Percentiles rank a stretch among this genome's conserved stretches.
Evolutionary conservation across 2,113 vertebrate species (phyloP).

Genomic region (Phalacrocorax carbo): DNA sequence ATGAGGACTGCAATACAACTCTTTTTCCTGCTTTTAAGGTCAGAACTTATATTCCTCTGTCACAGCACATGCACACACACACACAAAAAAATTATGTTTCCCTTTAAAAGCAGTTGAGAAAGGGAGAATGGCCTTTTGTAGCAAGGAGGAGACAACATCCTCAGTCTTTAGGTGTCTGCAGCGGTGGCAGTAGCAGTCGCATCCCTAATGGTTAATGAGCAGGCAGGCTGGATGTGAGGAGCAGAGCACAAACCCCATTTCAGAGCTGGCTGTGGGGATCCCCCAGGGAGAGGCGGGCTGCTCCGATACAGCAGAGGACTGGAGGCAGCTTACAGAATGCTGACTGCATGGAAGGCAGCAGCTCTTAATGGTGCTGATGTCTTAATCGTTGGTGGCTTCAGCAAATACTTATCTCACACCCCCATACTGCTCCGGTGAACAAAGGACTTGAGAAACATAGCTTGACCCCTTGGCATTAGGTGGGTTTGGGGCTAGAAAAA

Average conservation of each 20-base stretch:
- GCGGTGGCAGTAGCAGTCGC: background rate
- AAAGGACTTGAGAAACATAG: slow-evolving; percentile 5
- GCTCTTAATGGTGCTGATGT: background rate
- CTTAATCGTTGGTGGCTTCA: background rate
- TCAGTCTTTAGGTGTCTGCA: background rate
- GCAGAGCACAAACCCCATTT: background rate
- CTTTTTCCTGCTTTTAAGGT: background rate
- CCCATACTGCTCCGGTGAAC: background rate
- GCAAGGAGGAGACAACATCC: background rate
- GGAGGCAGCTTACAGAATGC: background rate
- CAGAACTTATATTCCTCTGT: background rate
- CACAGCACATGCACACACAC: background rate
- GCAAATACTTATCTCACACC: background rate
- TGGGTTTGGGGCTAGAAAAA: background rate
- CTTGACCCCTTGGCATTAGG: background rate
- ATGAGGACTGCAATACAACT: background rate
- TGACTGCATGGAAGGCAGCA: background rate
- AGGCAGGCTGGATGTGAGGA: background rate
- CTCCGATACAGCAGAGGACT: background rate
- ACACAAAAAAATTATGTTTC: background rate
- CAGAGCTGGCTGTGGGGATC: background rate
- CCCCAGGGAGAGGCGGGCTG: slow-evolving; percentile 3
- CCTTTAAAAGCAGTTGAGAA: background rate
- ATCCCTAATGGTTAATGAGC: slow-evolving; percentile 15
- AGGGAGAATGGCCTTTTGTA: background rate